Percentiles rank a stretch among this genome's conserved stretches.
Conservation (phyloP, 2,797 vertebrate species). For the Triplophysa bombifrons region DNA sequence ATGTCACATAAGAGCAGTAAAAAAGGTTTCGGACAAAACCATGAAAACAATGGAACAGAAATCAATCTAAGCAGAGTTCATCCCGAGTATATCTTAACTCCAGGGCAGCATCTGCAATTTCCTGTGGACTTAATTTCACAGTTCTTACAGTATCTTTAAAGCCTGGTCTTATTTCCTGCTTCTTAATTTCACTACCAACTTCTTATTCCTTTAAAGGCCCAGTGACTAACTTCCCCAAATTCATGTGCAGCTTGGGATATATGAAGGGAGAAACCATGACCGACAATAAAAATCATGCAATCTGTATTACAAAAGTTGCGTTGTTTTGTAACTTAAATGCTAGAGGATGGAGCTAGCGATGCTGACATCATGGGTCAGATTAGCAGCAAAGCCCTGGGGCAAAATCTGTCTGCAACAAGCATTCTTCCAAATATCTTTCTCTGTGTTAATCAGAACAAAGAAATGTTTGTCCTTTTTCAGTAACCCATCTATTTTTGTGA, state of each 20-base stretch:
- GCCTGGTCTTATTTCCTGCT: slow-evolving; percentile 54
- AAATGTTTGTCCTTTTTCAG: too few relatives aligned
- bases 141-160: slow-evolving; percentile 40
- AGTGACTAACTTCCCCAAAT: slow-evolving; percentile 19
- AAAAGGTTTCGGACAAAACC: not conserved
- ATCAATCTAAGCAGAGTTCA: slow-evolving; percentile 31
- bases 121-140: slow-evolving; percentile 52
- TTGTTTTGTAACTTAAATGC: too few relatives aligned
- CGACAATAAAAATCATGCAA: not conserved
- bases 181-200: slow-evolving; percentile 21
- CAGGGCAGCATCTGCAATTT: slow-evolving; percentile 52
- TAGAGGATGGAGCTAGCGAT: not conserved
- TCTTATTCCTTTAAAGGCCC: slow-evolving; percentile 37
- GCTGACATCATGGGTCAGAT: not conserved
- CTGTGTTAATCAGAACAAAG: too few relatives aligned
- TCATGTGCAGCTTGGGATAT: not conserved
- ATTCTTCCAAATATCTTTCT: too few relatives aligned
- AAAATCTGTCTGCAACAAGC: too few relatives aligned
- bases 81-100: slow-evolving; percentile 32
- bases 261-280: not conserved
- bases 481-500: too few relatives aligned
- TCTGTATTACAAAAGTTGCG: not conserved
- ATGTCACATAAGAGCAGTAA: not conserved
- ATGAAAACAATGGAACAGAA: slow-evolving; percentile 5
- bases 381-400: too few relatives aligned